These are phyloP conservation scores for Sthenelais limicola DNA, from an alignment of 2,888 invertebrate species.

Conservation along the genomic window DNA sequence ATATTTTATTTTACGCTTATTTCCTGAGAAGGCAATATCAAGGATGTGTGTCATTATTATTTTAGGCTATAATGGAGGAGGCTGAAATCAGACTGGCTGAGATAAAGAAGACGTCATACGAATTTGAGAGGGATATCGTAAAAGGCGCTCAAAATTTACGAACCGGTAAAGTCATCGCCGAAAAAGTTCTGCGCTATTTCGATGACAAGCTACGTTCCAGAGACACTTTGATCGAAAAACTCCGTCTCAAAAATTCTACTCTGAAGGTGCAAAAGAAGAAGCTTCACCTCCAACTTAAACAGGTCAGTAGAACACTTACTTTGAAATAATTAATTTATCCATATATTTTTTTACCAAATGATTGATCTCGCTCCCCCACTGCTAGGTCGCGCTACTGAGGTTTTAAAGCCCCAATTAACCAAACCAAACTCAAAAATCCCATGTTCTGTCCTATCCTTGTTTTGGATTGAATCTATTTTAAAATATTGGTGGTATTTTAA, in stretches of 20 bases:
- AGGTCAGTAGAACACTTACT: slow-evolving; percentile 57
- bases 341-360: no score
- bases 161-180: slow-evolving; percentile 68
- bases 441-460: no score
- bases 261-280: slow-evolving; percentile 72
- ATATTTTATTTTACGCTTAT: no score
- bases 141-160: slow-evolving; percentile 66
- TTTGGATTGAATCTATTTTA: no score
- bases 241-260: slow-evolving; percentile 70
- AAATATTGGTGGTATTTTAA: no score
- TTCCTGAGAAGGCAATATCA: no score
- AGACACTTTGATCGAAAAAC: slow-evolving; percentile 72
- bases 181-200: slow-evolving; percentile 70
- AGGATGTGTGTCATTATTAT: background rate
- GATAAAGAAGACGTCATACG: slow-evolving; percentile 70
- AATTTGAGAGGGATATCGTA: slow-evolving; percentile 71
- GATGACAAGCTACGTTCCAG: slow-evolving; percentile 68
- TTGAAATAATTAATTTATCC: no score
- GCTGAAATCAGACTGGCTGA: slow-evolving; percentile 68
- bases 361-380: no score
- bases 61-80: slow-evolving; percentile 71
- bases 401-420: no score
- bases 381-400: no score
- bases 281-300: slow-evolving; percentile 70
- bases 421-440: no score